Percentiles rank a stretch among this genome's conserved stretches.
phyloP scores from a whole-genome alignment of 2,113 vertebrate genomes.

The Tretioscincus oriximinensis region DNA sequence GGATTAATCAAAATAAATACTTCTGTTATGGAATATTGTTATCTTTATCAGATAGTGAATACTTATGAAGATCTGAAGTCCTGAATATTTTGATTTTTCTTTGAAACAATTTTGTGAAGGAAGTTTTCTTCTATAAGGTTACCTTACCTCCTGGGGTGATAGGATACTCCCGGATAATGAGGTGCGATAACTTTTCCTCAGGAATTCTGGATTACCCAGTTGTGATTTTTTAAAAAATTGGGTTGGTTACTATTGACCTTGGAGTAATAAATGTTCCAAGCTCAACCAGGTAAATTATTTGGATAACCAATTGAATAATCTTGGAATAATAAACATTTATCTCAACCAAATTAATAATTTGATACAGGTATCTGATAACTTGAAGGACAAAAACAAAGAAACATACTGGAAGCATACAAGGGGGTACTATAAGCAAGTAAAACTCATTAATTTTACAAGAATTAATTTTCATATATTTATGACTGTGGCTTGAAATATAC shows the following conservation, averaged over 20 bases:
- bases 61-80: background rate
- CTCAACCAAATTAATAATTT: conserved; percentile 32
- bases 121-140: background rate
- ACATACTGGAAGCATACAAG: too few relatives aligned
- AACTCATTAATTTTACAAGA: background rate
- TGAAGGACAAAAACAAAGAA: background rate
- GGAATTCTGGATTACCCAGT: too few relatives aligned
- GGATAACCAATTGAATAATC: background rate
- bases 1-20: background rate
- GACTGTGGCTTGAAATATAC: too few relatives aligned
- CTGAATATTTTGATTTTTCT: too few relatives aligned
- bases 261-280: conserved; percentile 40
- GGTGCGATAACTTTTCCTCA: too few relatives aligned
- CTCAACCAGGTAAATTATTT: too few relatives aligned
- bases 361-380: conserved; percentile 37
- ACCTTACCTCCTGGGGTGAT: background rate
- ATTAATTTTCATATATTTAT: background rate
- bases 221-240: too few relatives aligned
- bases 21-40: background rate
- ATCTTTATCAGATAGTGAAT: background rate
- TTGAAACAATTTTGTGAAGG: too few relatives aligned
- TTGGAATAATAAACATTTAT: conserved; percentile 40
- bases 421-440: background rate
- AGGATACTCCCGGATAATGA: too few relatives aligned
- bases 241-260: background rate